phyloP scores from a whole-genome alignment of 2,113 vertebrate species.

The Cisticola juncidis region DNA sequence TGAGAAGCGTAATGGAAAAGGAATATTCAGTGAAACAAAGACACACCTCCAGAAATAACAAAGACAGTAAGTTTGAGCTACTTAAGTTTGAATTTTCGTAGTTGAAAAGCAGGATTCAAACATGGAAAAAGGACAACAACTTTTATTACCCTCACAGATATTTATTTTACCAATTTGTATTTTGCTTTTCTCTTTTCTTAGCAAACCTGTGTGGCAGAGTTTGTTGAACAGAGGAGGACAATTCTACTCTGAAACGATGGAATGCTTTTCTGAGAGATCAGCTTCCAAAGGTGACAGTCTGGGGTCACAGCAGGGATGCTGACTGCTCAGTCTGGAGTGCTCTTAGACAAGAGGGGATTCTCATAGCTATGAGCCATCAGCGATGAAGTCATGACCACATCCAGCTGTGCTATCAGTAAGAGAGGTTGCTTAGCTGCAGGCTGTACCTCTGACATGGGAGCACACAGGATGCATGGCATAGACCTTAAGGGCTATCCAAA shows the following conservation, averaged over 20 bases:
- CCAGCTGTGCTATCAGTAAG: not conserved
- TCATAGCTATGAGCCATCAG: not conserved
- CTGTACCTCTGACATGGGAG: not conserved
- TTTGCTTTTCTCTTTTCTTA: not conserved
- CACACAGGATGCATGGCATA: not conserved
- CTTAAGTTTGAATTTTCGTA: not conserved
- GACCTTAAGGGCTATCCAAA: not conserved
- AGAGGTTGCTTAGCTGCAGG: not conserved
- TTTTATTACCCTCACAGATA: not conserved
- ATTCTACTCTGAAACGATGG: not conserved
- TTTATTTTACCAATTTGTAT: not conserved
- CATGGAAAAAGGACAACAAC: not conserved
- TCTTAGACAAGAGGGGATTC: constrained; percentile 1
- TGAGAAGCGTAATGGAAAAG: not conserved
- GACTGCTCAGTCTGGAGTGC: not conserved
- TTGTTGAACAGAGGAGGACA: not conserved
- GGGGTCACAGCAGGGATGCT: not conserved
- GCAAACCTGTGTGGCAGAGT: not conserved
- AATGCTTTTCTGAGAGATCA: not conserved
- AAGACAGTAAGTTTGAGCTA: not conserved
- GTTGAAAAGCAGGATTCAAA: constrained; percentile 6
- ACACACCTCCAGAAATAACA: not conserved
- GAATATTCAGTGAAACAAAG: not conserved
- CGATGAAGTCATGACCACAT: not conserved
- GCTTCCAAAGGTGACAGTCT: constrained; percentile 11